Conservation (phyloP, 2,888 invertebrate species). For the Aleiodes leptofemur region DNA sequence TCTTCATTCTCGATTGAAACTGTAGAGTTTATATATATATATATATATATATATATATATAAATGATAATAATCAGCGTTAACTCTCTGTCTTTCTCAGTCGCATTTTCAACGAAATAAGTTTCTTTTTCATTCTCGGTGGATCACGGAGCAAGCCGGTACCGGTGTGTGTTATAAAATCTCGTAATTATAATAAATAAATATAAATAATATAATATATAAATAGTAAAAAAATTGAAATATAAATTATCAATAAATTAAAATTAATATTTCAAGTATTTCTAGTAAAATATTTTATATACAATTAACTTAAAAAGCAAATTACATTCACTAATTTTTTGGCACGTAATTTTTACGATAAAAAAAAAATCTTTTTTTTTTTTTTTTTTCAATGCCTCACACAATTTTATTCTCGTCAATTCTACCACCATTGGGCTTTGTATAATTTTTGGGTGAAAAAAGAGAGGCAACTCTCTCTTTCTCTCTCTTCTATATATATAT, state of each 20-base stretch:
- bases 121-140: constrained; percentile 23
- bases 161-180: constrained; percentile 32
- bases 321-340: background rate
- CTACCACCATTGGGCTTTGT: constrained; percentile 30
- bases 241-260: background rate
- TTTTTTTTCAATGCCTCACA: background rate
- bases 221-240: constrained; percentile 2
- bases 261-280: background rate
- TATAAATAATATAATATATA: too few relatives aligned
- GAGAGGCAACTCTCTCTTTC: constrained; percentile 28
- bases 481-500: constrained; percentile 12
- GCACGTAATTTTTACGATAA: background rate
- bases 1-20: constrained; percentile 34
- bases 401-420: background rate
- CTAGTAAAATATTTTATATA: background rate
- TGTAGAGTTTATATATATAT: constrained; percentile 23
- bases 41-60: constrained; percentile 22
- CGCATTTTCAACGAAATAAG: constrained; percentile 5
- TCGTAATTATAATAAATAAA: constrained; percentile 25
- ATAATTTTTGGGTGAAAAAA: constrained; percentile 32
- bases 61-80: constrained; percentile 34
- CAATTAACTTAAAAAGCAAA: constrained; percentile 4
- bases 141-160: constrained; percentile 42
- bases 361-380: background rate
- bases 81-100: background rate